Evolutionary conservation across 2,113 vertebrate genomes (phyloP).

Genomic region (Athene cunicularia): DNA sequence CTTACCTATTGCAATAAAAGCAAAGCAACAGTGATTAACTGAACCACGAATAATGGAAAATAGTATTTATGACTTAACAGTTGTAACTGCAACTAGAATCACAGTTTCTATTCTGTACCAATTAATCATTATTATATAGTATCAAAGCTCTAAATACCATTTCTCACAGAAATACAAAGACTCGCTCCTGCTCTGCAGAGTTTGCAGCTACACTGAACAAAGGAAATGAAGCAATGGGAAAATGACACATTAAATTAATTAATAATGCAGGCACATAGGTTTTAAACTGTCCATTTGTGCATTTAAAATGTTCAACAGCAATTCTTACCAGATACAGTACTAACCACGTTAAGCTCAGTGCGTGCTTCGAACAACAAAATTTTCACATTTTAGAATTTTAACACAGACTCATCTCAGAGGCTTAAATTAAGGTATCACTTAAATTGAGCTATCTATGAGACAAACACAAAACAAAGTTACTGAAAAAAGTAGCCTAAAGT

Average conservation of each 20-base stretch:
- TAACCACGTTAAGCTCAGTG: neutral
- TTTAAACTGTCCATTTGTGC: neutral
- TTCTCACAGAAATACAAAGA: neutral
- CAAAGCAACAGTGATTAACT: slow-evolving; percentile 20
- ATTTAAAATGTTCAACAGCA: neutral
- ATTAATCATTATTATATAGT: neutral
- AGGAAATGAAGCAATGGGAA: neutral
- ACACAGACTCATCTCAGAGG: neutral
- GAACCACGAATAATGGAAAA: neutral
- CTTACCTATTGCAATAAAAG: slow-evolving; percentile 77
- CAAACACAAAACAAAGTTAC: neutral
- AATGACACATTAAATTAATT: neutral
- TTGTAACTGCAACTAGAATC: neutral
- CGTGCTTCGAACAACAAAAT: neutral
- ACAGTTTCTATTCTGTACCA: neutral
- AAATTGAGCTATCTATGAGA: neutral
- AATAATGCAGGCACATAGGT: neutral
- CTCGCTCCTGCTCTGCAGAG: neutral
- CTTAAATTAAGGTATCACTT: neutral
- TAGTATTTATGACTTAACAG: neutral
- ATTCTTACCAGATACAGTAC: neutral
- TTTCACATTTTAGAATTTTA: neutral
- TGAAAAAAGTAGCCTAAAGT: neutral
- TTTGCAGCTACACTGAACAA: neutral
- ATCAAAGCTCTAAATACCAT: neutral